Evolutionary conservation across 1,140 invertebrate genomes (phyloP).

Genomic region (Eumeta japonica): DNA sequence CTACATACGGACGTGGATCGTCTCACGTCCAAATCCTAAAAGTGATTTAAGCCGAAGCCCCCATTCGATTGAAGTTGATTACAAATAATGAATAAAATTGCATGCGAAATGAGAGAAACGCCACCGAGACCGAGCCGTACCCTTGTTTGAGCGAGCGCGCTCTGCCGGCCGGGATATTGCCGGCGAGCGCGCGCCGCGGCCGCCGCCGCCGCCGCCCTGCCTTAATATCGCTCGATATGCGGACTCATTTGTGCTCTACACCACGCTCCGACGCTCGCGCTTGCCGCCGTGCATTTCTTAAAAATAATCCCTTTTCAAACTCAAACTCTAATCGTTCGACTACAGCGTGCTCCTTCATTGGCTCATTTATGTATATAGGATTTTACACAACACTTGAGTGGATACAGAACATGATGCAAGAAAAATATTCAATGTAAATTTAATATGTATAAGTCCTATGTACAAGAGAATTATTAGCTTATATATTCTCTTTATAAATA

Average conservation of each 20-base stretch:
- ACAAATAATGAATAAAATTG: conserved; percentile 58
- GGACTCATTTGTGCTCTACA: neutral
- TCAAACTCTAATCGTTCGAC: too few species aligned
- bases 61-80: conserved; percentile 54
- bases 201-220: conserved; percentile 2
- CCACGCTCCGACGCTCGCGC: too few species aligned
- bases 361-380: too few species aligned
- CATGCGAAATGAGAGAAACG: conserved; percentile 50
- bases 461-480: neutral
- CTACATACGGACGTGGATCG: conserved; percentile 51
- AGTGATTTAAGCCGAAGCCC: conserved; percentile 50
- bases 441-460: neutral
- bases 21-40: conserved; percentile 43
- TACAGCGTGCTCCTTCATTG: too few species aligned
- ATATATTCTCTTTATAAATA: neutral
- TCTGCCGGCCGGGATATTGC: conserved; percentile 27
- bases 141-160: conserved; percentile 32
- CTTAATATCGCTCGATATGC: neutral
- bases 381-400: too few species aligned
- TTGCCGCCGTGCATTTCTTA: too few species aligned
- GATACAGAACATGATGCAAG: too few species aligned
- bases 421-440: too few species aligned
- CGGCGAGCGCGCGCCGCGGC: conserved; percentile 6
- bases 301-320: too few species aligned
- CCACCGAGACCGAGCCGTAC: conserved; percentile 25